Conservation (phyloP, 2,797 vertebrate species). For the Acanthis flammea region DNA sequence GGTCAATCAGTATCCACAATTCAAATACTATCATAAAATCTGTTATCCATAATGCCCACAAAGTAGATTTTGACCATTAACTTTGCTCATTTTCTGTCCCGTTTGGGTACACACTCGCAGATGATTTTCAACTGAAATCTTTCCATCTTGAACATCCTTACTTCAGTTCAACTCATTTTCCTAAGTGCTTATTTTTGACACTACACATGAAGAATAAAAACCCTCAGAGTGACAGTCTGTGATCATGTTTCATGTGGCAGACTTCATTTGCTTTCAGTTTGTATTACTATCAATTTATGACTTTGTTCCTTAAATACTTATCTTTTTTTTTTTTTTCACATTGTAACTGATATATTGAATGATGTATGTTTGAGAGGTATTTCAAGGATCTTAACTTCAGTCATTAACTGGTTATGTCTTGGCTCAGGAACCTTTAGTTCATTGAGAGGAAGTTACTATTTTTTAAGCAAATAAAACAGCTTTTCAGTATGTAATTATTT, state of each 20-base stretch:
- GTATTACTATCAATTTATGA: slow-evolving; percentile 63
- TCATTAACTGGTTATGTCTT: slow-evolving; percentile 59
- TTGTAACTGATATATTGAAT: slow-evolving; percentile 60
- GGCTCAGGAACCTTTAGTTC: slow-evolving; percentile 43
- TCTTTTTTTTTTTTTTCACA: slow-evolving; percentile 1
- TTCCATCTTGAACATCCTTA: slow-evolving; percentile 14
- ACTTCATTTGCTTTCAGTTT: slow-evolving; percentile 65
- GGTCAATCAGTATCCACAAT: background rate
- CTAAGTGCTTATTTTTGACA: slow-evolving; percentile 57
- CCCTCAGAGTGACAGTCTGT: slow-evolving; percentile 58
- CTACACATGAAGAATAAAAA: slow-evolving; percentile 55
- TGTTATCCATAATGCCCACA: background rate
- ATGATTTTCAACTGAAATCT: slow-evolving; percentile 31
- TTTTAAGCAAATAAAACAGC: slow-evolving; percentile 59
- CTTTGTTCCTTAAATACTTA: slow-evolving; percentile 69
- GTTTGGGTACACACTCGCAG: background rate
- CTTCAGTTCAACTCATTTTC: slow-evolving; percentile 27
- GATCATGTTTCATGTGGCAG: slow-evolving; percentile 66
- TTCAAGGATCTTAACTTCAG: slow-evolving; percentile 61
- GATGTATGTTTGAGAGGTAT: slow-evolving; percentile 51
- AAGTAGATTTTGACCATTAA: slow-evolving; percentile 46
- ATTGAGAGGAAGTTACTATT: slow-evolving; percentile 41
- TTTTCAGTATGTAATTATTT: slow-evolving; percentile 71
- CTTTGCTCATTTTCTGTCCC: slow-evolving; percentile 11
- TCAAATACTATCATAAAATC: background rate